Conservation (phyloP, 1,140 invertebrate species). For the Orchestia grillus region DNA sequence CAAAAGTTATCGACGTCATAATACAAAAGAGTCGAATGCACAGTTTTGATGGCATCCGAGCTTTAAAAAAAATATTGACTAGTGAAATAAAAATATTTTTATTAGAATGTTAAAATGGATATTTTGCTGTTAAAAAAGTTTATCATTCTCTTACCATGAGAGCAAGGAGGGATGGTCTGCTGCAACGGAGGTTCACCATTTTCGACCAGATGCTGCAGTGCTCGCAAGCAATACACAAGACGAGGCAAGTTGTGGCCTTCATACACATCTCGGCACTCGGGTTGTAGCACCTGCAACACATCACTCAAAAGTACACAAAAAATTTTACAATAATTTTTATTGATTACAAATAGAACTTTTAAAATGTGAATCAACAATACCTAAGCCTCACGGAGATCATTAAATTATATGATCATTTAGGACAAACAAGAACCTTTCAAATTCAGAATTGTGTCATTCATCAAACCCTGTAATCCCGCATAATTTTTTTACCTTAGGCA, state of each 20-base stretch:
- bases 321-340: neutral
- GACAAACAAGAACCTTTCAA: neutral
- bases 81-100: too few relatives aligned
- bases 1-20: too few relatives aligned
- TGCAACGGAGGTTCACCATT: neutral
- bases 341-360: neutral
- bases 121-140: too few relatives aligned
- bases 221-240: constrained; percentile 87
- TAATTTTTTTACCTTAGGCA: too few relatives aligned
- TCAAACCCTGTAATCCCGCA: too few relatives aligned
- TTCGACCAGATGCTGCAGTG: constrained; percentile 71
- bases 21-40: too few relatives aligned
- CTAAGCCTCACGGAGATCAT: neutral
- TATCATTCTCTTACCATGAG: neutral
- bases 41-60: too few relatives aligned
- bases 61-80: too few relatives aligned
- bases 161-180: neutral
- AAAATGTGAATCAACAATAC: neutral
- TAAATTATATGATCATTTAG: neutral
- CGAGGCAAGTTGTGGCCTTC: constrained; percentile 88
- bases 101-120: too few relatives aligned
- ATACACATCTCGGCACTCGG: constrained; percentile 89
- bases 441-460: neutral
- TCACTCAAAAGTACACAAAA: neutral
- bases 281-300: constrained; percentile 81